Evolutionary conservation across 2,113 vertebrate genomes (phyloP).

Genomic region (Sigmodon hispidus): DNA sequence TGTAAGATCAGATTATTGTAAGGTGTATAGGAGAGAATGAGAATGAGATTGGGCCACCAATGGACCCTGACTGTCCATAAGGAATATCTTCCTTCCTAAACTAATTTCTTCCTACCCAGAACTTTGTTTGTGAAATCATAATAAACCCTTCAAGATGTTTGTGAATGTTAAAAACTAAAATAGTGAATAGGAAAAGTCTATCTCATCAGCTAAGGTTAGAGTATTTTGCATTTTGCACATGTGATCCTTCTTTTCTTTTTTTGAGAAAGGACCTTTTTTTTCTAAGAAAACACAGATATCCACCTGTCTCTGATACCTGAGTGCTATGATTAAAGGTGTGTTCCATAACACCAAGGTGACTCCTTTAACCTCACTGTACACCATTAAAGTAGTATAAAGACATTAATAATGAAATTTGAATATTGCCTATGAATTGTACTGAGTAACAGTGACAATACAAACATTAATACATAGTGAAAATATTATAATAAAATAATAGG

Average conservation of each 20-base stretch:
- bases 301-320: neutral
- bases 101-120: neutral
- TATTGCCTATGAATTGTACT: neutral
- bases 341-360: neutral
- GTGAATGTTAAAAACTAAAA: neutral
- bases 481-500: neutral
- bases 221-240: constrained; percentile 35
- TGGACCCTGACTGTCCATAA: neutral
- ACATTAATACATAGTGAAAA: neutral
- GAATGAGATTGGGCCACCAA: too few species aligned
- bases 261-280: neutral
- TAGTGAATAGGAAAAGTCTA: neutral
- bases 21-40: neutral
- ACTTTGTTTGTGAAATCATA: neutral
- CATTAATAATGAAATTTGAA: neutral
- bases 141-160: neutral
- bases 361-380: constrained; percentile 1
- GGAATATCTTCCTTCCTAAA: neutral
- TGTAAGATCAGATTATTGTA: neutral
- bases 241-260: neutral
- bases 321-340: neutral
- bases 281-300: neutral
- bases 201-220: neutral
- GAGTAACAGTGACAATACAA: neutral
- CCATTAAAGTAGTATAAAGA: neutral